A percentile compares a stretch with the other conserved stretches of the same genome.
Evolutionary conservation across 2,888 invertebrate genomes (phyloP).

Genomic region (Leptinotarsa haldemani): DNA sequence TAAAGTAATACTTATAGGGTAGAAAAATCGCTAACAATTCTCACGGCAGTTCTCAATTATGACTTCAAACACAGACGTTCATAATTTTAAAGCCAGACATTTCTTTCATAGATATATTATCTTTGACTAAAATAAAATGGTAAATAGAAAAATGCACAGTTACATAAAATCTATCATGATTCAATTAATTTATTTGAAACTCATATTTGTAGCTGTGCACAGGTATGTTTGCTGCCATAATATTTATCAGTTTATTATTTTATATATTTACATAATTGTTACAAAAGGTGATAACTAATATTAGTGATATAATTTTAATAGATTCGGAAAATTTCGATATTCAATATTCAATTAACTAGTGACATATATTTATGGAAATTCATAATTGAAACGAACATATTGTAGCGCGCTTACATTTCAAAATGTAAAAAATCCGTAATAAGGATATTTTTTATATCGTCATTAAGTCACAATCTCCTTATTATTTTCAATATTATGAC

Average conservation of each 20-base stretch:
- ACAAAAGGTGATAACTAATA: slow-evolving; percentile 40
- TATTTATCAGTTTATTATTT: slow-evolving; percentile 33
- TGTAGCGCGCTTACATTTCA: too few species aligned
- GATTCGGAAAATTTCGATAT: neutral
- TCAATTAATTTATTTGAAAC: neutral
- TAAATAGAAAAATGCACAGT: slow-evolving; percentile 3
- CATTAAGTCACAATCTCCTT: too few species aligned
- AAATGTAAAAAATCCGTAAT: too few species aligned
- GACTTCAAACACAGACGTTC: neutral
- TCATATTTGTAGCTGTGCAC: slow-evolving; percentile 14
- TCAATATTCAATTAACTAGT: neutral
- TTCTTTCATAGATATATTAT: neutral
- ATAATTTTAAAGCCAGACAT: neutral
- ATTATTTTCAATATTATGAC: too few species aligned
- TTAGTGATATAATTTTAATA: slow-evolving; percentile 1
- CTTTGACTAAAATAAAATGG: neutral
- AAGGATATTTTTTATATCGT: too few species aligned
- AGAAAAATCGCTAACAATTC: neutral
- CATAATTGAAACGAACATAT: too few species aligned
- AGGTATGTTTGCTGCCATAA: slow-evolving; percentile 40
- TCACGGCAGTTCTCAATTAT: neutral
- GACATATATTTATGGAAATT: too few species aligned
- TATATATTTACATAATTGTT: slow-evolving; percentile 34
- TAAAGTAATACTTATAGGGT: neutral
- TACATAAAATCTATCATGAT: neutral